Conservation (phyloP, 2,113 vertebrate species). For the Otocyon megalotis region DNA sequence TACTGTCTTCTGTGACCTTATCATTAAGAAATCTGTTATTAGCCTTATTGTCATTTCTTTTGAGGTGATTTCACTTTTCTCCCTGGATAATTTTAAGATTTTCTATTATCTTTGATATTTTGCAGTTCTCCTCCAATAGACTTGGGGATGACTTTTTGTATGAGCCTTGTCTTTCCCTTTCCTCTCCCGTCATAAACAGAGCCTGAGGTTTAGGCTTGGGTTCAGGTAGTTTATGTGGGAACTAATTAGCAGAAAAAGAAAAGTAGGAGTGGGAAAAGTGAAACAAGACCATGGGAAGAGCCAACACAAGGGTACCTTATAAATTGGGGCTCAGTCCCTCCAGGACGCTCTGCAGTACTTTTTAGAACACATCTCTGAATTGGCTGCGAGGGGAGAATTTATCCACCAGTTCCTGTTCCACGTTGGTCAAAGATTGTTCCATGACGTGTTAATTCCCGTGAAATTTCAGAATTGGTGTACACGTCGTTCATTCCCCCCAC, state of each 20-base stretch:
- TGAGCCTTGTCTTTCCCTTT: background rate
- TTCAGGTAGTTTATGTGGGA: background rate
- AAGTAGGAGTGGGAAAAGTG: background rate
- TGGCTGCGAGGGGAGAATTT: background rate
- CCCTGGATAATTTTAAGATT: background rate
- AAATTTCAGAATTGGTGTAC: background rate
- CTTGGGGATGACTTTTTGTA: background rate
- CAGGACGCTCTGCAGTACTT: background rate
- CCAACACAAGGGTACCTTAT: background rate
- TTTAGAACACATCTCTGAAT: background rate
- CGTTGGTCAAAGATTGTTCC: background rate
- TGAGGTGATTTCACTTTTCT: background rate
- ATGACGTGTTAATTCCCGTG: background rate
- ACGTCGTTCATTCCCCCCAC: background rate
- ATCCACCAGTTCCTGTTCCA: background rate
- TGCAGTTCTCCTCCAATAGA: background rate
- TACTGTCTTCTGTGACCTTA: background rate
- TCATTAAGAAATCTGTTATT: background rate
- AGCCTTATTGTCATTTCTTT: background rate
- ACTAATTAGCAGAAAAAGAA: background rate
- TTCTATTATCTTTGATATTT: background rate
- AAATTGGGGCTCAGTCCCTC: background rate
- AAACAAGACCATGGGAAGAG: background rate
- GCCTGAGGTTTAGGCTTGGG: background rate
- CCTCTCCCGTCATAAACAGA: background rate